These are phyloP conservation scores for Puntigrus tetrazona DNA, from an alignment of 2,113 vertebrate species.

Conservation along the genomic window DNA sequence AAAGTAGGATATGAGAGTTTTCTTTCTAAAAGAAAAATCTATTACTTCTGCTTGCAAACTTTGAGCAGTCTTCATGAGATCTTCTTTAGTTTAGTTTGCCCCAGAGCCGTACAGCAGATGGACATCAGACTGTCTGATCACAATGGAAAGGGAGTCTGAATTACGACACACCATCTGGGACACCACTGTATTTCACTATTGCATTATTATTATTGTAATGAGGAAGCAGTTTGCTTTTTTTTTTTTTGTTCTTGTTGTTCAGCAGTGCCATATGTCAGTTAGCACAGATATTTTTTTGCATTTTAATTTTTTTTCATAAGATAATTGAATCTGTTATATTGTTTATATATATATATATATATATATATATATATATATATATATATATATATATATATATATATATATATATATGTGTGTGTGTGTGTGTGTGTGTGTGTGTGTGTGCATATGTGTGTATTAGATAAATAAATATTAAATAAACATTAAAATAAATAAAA, in stretches of 20 bases:
- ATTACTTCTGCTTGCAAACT: neutral
- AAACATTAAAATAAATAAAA: too few species aligned
- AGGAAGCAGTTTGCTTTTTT: neutral
- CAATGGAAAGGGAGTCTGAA: conserved; percentile 39
- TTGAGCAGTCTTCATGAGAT: neutral
- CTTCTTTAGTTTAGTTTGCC: neutral
- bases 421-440: too few species aligned
- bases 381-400: too few species aligned
- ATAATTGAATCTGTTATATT: too few species aligned
- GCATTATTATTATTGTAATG: neutral
- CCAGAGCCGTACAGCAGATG: conserved; percentile 57
- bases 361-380: too few species aligned
- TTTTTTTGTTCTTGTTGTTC: neutral
- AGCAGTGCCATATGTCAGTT: neutral
- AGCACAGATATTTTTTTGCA: too few species aligned
- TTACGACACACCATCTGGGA: conserved; percentile 59
- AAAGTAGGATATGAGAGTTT: neutral
- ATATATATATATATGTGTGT: too few species aligned
- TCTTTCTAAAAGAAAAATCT: neutral
- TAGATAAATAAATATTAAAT: too few species aligned
- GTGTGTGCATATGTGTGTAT: too few species aligned
- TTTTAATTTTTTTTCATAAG: too few species aligned
- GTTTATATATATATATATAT: too few species aligned
- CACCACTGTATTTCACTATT: neutral
- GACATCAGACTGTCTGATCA: conserved; percentile 52